These are phyloP conservation scores for Lithophane leautieri DNA, from an alignment of 2,888 invertebrate genomes.

Conservation along the genomic window DNA sequence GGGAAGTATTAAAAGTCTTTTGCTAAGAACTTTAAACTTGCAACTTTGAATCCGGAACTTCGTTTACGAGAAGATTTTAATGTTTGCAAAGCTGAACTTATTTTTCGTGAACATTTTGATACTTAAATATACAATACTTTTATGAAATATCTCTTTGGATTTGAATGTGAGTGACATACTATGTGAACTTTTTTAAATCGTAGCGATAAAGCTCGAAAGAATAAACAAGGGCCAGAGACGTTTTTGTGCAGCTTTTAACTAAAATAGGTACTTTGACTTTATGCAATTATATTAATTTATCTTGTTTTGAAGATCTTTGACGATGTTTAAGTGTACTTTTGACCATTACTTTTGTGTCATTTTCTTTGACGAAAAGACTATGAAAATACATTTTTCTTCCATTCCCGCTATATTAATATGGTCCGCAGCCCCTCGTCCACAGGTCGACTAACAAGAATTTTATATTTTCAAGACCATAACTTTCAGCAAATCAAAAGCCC, in stretches of 20 bases:
- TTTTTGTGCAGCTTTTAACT: background rate
- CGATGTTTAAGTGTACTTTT: background rate
- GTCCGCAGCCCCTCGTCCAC: background rate
- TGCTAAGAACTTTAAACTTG: slow-evolving; percentile 66
- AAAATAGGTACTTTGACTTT: background rate
- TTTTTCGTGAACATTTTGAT: slow-evolving; percentile 22
- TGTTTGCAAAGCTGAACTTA: slow-evolving; percentile 49
- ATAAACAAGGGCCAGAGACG: background rate
- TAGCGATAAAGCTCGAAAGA: background rate
- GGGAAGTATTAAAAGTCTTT: slow-evolving; percentile 67
- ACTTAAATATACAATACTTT: slow-evolving; percentile 13
- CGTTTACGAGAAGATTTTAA: slow-evolving; percentile 60
- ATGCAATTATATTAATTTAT: background rate
- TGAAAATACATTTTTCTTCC: background rate
- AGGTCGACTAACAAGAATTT: slow-evolving; percentile 29
- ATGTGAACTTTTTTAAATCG: background rate
- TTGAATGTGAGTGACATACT: background rate
- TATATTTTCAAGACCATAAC: slow-evolving; percentile 46
- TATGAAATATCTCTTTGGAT: slow-evolving; percentile 19
- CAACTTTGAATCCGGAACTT: slow-evolving; percentile 61
- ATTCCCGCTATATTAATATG: background rate
- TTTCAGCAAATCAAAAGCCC: slow-evolving; percentile 48
- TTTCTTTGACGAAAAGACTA: background rate
- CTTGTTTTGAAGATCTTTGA: background rate
- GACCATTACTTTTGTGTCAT: background rate